Conservation (phyloP, 2,888 invertebrate species). For the Dichetophora obliterata region DNA sequence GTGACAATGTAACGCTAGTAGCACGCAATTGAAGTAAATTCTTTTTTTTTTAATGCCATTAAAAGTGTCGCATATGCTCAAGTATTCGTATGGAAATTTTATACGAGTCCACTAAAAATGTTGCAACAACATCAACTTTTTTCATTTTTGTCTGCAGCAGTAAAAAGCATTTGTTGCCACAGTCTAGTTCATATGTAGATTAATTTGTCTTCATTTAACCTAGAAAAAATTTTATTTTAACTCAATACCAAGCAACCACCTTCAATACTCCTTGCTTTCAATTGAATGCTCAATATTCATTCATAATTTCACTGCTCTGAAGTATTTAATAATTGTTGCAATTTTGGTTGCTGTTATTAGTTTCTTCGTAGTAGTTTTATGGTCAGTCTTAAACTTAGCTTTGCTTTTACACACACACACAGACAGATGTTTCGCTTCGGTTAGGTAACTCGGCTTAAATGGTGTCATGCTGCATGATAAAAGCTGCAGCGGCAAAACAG, state of each 20-base stretch:
- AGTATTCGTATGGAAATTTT: constrained; percentile 4
- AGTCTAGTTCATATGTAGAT: constrained; percentile 56
- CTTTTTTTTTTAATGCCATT: not conserved
- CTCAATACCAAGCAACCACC: not conserved
- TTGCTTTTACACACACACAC: constrained; percentile 2
- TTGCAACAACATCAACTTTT: not conserved
- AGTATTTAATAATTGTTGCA: not conserved
- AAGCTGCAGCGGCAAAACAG: not conserved
- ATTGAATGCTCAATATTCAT: not conserved
- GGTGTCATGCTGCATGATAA: not conserved
- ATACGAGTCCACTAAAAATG: not conserved
- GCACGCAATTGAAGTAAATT: not conserved
- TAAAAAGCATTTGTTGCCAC: constrained; percentile 48
- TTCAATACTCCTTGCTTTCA: constrained; percentile 1
- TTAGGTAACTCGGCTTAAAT: not conserved
- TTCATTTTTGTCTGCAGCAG: not conserved
- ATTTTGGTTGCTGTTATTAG: constrained; percentile 15
- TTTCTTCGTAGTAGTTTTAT: not conserved
- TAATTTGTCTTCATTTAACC: not conserved
- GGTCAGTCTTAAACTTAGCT: not conserved
- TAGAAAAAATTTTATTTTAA: not conserved
- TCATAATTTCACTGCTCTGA: not conserved
- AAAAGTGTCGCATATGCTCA: not conserved
- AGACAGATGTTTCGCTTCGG: not conserved
- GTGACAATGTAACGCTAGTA: not conserved